Percentiles rank a stretch among this genome's conserved stretches.
Evolutionary conservation across 1,140 invertebrate genomes (phyloP).

Genomic region (Drosophila sulfurigaster): DNA sequence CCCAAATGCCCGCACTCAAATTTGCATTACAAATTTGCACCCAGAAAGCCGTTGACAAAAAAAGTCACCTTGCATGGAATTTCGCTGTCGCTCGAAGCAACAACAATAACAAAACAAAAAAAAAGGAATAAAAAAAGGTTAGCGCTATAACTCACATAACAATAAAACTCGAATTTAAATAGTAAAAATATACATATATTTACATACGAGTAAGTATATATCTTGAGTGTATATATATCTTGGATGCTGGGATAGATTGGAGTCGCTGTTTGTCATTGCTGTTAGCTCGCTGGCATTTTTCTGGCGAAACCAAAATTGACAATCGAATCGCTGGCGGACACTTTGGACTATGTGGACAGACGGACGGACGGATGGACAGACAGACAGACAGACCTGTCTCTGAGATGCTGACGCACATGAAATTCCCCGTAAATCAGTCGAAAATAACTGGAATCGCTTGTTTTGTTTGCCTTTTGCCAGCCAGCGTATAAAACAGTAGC

Average conservation of each 20-base stretch:
- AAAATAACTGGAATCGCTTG: slow-evolving; percentile 78
- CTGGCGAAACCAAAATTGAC: slow-evolving; percentile 50
- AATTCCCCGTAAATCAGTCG: slow-evolving; percentile 81
- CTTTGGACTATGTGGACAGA: slow-evolving; percentile 38
- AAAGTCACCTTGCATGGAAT: slow-evolving; percentile 82
- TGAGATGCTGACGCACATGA: slow-evolving; percentile 70
- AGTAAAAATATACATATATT: slow-evolving; percentile 21
- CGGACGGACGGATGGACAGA: slow-evolving; percentile 35
- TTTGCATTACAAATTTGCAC: slow-evolving; percentile 82
- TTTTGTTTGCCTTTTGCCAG: slow-evolving; percentile 62
- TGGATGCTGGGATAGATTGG: slow-evolving; percentile 42
- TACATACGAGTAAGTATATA: slow-evolving; percentile 12
- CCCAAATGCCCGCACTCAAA: slow-evolving; percentile 32
- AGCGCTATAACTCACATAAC: slow-evolving; percentile 56
- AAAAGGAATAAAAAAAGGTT: slow-evolving; percentile 45
- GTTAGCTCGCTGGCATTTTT: slow-evolving; percentile 53
- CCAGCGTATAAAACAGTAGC: slow-evolving; percentile 73
- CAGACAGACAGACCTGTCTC: slow-evolving; percentile 20
- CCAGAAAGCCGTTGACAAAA: slow-evolving; percentile 66
- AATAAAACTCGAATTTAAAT: slow-evolving; percentile 57
- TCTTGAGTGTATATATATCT: slow-evolving; percentile 7
- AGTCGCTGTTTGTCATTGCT: slow-evolving; percentile 56
- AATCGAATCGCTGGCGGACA: slow-evolving; percentile 42
- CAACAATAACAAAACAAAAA: slow-evolving; percentile 18
- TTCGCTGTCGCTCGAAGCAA: slow-evolving; percentile 47